A percentile compares a stretch with the other conserved stretches of the same genome.
phyloP scores from a whole-genome alignment of 2,113 vertebrate species.

The Neodontobutis hainanensis region DNA sequence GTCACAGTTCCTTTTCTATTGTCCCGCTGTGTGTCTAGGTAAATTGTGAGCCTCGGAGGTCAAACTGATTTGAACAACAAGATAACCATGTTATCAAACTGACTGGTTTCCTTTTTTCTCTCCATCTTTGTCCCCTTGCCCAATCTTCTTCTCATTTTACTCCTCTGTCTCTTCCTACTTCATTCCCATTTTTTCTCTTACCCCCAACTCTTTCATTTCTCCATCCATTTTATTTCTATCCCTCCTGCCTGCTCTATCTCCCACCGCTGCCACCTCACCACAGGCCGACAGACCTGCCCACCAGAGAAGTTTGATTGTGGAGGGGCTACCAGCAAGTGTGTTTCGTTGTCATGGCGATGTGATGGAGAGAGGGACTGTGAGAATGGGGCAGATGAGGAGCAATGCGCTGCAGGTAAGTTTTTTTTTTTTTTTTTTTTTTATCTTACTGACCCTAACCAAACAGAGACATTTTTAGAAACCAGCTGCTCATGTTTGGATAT shows the following conservation, averaged over 20 bases:
- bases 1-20: slow-evolving; percentile 38
- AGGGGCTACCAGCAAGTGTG: slow-evolving; percentile 87
- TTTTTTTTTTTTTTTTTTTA: not conserved
- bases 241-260: not conserved
- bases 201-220: slow-evolving; percentile 3
- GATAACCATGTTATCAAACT: slow-evolving; percentile 74
- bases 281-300: slow-evolving; percentile 90
- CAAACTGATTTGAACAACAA: slow-evolving; percentile 65
- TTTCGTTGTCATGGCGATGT: slow-evolving; percentile 92
- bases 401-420: slow-evolving; percentile 88
- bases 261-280: slow-evolving; percentile 55
- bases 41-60: slow-evolving; percentile 61
- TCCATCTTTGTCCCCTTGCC: slow-evolving; percentile 42
- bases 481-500: not conserved
- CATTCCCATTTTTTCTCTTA: not conserved
- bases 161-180: slow-evolving; percentile 10
- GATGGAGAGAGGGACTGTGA: slow-evolving; percentile 95
- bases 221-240: not conserved
- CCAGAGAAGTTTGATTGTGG: slow-evolving; percentile 95
- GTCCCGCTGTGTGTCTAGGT: slow-evolving; percentile 52
- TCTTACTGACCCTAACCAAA: too few species aligned
- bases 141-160: slow-evolving; percentile 20
- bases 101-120: slow-evolving; percentile 64
- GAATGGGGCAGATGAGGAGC: slow-evolving; percentile 89
- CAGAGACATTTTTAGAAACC: not conserved